Evolutionary conservation across 1,140 invertebrate genomes (phyloP).

Genomic region (Pygmarrhopalites habei): DNA sequence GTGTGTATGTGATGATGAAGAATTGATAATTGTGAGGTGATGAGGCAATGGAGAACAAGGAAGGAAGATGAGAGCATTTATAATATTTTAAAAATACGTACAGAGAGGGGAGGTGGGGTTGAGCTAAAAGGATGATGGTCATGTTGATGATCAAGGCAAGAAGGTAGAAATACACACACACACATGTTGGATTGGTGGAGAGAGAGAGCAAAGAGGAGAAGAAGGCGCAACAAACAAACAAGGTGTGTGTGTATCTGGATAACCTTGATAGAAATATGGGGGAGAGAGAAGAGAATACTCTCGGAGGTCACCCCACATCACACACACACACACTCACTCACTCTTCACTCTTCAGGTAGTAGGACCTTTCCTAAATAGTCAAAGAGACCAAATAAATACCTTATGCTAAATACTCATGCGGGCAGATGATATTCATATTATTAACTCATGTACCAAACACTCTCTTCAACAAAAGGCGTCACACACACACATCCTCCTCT

Average conservation of each 20-base stretch:
- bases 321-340: no score
- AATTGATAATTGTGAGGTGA: neutral
- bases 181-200: neutral
- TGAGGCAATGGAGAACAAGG: neutral
- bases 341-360: no score
- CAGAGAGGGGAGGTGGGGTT: neutral
- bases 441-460: no score
- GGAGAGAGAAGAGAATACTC: no score
- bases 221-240: neutral
- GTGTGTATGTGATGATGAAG: neutral
- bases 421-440: no score
- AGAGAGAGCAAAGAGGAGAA: neutral
- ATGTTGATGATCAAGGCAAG: neutral
- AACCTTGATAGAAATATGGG: conserved; percentile 20
- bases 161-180: no score
- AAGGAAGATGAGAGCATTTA: neutral
- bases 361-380: no score
- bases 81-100: neutral
- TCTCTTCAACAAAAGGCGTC: no score
- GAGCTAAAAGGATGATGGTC: neutral
- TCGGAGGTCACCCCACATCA: no score
- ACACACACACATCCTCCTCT: no score
- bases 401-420: no score
- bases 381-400: no score
- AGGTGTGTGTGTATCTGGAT: conserved; percentile 17